These are phyloP conservation scores for Drosophila multiciliata DNA, from an alignment of 2,888 invertebrate species.

Conservation along the genomic window DNA sequence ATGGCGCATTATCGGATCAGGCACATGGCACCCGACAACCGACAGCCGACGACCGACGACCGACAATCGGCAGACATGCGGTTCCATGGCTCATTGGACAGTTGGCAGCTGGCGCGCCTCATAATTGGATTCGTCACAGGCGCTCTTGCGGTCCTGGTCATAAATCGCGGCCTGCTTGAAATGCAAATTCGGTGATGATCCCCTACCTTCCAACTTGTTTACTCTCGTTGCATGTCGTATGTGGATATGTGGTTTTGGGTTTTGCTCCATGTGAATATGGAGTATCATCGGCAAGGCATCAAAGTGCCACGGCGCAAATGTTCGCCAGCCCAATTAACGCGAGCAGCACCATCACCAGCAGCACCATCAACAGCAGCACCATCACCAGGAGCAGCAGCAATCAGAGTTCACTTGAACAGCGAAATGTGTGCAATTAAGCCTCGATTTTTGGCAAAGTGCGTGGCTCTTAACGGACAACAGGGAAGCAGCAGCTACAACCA, in stretches of 20 bases:
- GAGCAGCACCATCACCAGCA: constrained; percentile 26
- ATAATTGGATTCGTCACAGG: constrained; percentile 81
- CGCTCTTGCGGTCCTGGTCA: constrained; percentile 56
- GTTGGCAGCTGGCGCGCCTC: constrained; percentile 75
- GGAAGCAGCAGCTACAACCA: constrained; percentile 12
- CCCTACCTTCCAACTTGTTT: background rate
- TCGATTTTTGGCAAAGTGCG: constrained; percentile 70
- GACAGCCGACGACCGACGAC: background rate
- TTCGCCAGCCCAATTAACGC: constrained; percentile 76
- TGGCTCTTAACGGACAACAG: constrained; percentile 35
- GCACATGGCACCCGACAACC: constrained; percentile 63
- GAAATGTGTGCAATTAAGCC: constrained; percentile 71
- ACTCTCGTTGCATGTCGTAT: constrained; percentile 7
- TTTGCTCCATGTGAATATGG: constrained; percentile 27
- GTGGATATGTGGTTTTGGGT: constrained; percentile 13
- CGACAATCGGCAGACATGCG: constrained; percentile 3
- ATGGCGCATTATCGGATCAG: constrained; percentile 77
- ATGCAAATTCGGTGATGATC: constrained; percentile 68
- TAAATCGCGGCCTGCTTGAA: constrained; percentile 79
- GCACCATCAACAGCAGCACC: constrained; percentile 20
- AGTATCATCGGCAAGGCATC: constrained; percentile 76
- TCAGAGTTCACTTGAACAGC: constrained; percentile 74
- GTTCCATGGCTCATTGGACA: constrained; percentile 57
- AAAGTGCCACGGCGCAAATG: constrained; percentile 73
- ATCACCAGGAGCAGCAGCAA: constrained; percentile 36